These are phyloP conservation scores for Bombyx huttoni DNA, from an alignment of 2,888 invertebrate species.

Conservation along the genomic window DNA sequence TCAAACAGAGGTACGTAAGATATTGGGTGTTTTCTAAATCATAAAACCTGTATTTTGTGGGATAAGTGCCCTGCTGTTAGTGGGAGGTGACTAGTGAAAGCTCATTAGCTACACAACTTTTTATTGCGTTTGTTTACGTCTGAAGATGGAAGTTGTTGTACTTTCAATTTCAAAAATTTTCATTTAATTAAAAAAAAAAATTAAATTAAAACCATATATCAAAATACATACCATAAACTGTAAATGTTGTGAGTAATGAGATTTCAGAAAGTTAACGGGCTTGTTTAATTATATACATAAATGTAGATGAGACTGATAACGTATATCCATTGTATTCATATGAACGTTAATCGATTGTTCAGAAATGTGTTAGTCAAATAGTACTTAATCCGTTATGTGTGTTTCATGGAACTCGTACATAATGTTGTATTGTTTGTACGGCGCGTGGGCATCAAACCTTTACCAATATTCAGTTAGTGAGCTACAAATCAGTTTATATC, in stretches of 20 bases:
- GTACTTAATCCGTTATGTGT: slow-evolving; percentile 25
- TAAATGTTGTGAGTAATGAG: background rate
- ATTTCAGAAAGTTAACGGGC: slow-evolving; percentile 17
- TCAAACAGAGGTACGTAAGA: slow-evolving; percentile 12
- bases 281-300: slow-evolving; percentile 22
- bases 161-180: slow-evolving; percentile 33
- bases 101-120: slow-evolving; percentile 17
- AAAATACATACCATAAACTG: background rate
- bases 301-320: slow-evolving; percentile 24
- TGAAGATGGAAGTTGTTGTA: slow-evolving; percentile 33
- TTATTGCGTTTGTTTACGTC: slow-evolving; percentile 27
- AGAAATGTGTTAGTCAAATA: slow-evolving; percentile 26
- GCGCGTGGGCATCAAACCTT: slow-evolving; percentile 27
- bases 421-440: slow-evolving; percentile 41
- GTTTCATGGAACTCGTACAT: slow-evolving; percentile 25
- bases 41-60: slow-evolving; percentile 24
- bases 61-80: slow-evolving; percentile 18
- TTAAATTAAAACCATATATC: slow-evolving; percentile 1
- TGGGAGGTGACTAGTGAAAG: slow-evolving; percentile 56
- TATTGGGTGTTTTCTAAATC: slow-evolving; percentile 15
- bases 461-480: background rate
- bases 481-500: slow-evolving; percentile 1
- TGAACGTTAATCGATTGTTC: slow-evolving; percentile 31
- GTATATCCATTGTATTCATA: slow-evolving; percentile 50
- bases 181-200: background rate